Evolutionary conservation across 2,113 vertebrate species (phyloP).

Genomic region (Misgurnus mizolepis): DNA sequence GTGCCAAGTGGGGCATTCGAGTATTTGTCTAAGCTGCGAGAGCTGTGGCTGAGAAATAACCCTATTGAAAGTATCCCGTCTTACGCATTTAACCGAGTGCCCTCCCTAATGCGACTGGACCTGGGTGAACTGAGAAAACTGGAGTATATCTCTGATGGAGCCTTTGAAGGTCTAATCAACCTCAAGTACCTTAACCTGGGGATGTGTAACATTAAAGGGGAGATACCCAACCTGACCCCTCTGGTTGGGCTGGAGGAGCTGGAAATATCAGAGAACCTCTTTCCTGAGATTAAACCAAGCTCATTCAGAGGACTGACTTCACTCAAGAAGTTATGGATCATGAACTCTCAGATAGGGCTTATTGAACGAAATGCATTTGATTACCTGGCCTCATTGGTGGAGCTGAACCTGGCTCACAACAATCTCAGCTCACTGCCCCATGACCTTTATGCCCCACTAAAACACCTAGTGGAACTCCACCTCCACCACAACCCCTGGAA

Average conservation of each 20-base stretch:
- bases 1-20: conserved; percentile 98
- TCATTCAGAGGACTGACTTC: conserved; percentile 90
- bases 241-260: conserved; percentile 93
- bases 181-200: conserved; percentile 98
- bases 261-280: conserved; percentile 96
- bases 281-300: conserved; percentile 88
- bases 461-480: conserved; percentile 93
- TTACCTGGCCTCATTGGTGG: conserved; percentile 87
- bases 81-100: conserved; percentile 97
- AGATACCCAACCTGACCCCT: conserved; percentile 93
- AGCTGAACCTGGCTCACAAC: conserved; percentile 97
- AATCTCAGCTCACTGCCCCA: conserved; percentile 95
- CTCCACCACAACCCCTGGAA: conserved; percentile 98
- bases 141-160: conserved; percentile 98
- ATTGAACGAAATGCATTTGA: conserved; percentile 97
- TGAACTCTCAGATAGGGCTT: conserved; percentile 93
- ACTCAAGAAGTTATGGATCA: conserved; percentile 96
- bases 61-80: conserved; percentile 98
- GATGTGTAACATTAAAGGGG: conserved; percentile 94
- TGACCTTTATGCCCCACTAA: conserved; percentile 90
- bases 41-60: conserved; percentile 98
- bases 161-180: conserved; percentile 95
- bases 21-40: conserved; percentile 94
- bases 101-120: conserved; percentile 95
- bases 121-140: conserved; percentile 94